Base-by-base conservation (phyloP, 2,113 vertebrate genomes). In the Podarcis raffonei region DNA sequence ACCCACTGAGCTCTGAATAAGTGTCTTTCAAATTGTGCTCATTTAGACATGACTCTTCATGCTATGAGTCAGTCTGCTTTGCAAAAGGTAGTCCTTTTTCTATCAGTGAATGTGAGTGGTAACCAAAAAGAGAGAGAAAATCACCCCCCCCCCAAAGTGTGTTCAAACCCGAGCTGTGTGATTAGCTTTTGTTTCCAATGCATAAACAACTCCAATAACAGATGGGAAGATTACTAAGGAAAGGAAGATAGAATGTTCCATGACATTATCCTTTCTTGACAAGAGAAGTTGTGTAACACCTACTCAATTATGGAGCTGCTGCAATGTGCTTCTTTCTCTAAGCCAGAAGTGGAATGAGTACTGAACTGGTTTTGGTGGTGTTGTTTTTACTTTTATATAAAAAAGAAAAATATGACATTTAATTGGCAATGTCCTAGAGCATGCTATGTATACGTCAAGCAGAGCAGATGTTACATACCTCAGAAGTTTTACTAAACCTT, bases 171-270 rank as follows among this genome's bases (percentile, higher is more conserved):
- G 69, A 75, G 59, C 30, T 81, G 86, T 95, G 90, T 87, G 76
- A 91, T 87, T 91, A 96, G 88, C 69, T 93, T 90, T 92, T 93
- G 91, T 69, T 93, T 90, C 77, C 59, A 87, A 77, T 82, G 81
- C 85, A 85, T 66, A 94, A 65, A 75, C 42, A 87, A 88, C 85
- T 65, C 76, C 53, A 92, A 0, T 84, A 94, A 90, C 82, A 93
- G 93, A 91, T 93, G 91, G 84, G 90, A 92, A 91, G 84, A 88
- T 90, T 90, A 94, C 66, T 39, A 86, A 93, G 92, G 59, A 93
- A 77, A 35, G 66, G 53, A 91, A 92, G 68, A 83, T 72, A 94
- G 72, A 65, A 92, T 87, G 91, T 94, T 87, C 91, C 82, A 69
- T 48, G 81, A 78, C 88, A 94, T 94, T 94, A 87, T 94, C 84